These are phyloP conservation scores for Eilema griseolum DNA, from an alignment of 2,888 invertebrate species.

Conservation along the genomic window DNA sequence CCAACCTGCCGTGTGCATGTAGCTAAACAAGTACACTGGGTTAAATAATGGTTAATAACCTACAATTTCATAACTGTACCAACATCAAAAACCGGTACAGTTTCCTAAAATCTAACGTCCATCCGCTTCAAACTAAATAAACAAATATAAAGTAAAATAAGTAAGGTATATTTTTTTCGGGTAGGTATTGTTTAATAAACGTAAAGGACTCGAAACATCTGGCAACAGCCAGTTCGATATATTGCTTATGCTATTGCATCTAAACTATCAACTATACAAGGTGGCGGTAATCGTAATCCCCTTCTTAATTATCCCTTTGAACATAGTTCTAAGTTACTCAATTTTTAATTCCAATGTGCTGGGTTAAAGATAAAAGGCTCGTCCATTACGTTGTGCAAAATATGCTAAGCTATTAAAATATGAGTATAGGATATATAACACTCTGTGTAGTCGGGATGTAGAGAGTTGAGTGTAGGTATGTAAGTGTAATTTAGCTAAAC, in stretches of 20 bases:
- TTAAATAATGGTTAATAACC: conserved; percentile 5
- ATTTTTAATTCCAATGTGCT: not conserved
- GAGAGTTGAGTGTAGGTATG: not conserved
- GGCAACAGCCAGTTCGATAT: not conserved
- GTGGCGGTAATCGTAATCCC: not conserved
- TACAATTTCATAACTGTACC: not conserved
- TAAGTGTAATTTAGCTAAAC: not conserved
- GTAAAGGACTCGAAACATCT: not conserved
- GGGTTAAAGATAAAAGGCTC: no score
- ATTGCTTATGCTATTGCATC: not conserved
- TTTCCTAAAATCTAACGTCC: conserved; percentile 5
- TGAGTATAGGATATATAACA: not conserved
- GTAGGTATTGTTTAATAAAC: not conserved
- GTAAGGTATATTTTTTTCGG: not conserved
- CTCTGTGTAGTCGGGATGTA: not conserved
- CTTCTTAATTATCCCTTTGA: no score
- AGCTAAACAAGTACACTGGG: not conserved
- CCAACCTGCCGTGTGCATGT: conserved; percentile 5
- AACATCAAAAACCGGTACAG: conserved; percentile 6
- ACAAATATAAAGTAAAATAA: conserved; percentile 9
- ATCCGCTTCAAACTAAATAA: not conserved
- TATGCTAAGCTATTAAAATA: not conserved
- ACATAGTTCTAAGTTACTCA: not conserved
- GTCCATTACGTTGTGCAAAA: not conserved
- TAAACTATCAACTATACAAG: not conserved